Base-by-base conservation (phyloP, 2,113 vertebrate genomes). In the Asarcornis scutulata region DNA sequence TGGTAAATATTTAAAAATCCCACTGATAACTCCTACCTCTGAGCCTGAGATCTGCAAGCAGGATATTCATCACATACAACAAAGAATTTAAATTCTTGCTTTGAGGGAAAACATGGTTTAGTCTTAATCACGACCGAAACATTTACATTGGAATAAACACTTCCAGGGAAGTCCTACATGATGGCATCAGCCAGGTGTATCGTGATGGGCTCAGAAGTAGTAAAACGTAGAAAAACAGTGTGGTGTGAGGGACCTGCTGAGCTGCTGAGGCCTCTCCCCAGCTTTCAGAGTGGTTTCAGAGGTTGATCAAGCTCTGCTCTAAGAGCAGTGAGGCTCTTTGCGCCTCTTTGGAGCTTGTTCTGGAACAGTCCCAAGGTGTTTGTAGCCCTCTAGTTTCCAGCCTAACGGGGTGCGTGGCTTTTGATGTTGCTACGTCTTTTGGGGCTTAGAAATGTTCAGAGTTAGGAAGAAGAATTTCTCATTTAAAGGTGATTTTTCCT, bases 251-350 rank as follows among this genome's bases (percentile, higher is more conserved):
- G 12, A 56, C 11, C 16, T 31, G 20, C 83, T 58, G 26, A 75
- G 72, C n/a, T 13, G 17, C 68, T 14, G n/a, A 52, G n/a, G 25
- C 67, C 38, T 46, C 10, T 21, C 14, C 20, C 0, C 2, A 40
- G 23, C 36, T 64, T 63, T 75, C 46, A 34, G 5, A 74, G 73
- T 31, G 62, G 58, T 56, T 50, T 23, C 29, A n/a, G 56, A 44
- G 68, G 64, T n/a, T 60, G 67, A 12, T 67, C 36, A 48, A 32
- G 46, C 58, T 68, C 36, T 40, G 7, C 66, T 13, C 21, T 31
- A 4, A 55, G 17, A 8, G 11, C 0, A 0, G 13, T 17, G 34
- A 6, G 25, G 42, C 59, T 71, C 32, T n/a, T 66, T n/a, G 29
- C 32, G 72, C 12, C 40, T 34, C 46, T 48, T 52, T 17, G 26